These are phyloP conservation scores for Anneissia japonica DNA, from an alignment of 35 echinoderm and acorn worm genomes.

Conservation along the genomic window DNA sequence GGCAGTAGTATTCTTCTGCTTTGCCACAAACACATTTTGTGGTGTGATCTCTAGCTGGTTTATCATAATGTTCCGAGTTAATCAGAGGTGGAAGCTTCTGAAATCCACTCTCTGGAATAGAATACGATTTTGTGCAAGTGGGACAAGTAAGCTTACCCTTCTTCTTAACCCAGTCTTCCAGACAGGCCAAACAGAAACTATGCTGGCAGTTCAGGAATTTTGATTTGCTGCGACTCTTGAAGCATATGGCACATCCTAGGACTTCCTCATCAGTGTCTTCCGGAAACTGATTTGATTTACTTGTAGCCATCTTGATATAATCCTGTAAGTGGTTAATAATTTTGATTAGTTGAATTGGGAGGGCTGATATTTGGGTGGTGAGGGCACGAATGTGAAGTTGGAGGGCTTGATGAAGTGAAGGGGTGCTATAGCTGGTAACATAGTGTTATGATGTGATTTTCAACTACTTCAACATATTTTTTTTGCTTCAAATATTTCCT, in stretches of 20 bases:
- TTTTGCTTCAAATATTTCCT: no score
- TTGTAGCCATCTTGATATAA: no score
- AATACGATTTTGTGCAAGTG: neutral
- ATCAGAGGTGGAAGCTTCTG: neutral
- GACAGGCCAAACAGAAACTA: neutral
- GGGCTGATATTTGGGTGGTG: no score
- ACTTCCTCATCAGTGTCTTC: neutral
- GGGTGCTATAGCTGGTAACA: no score
- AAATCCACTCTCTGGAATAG: neutral
- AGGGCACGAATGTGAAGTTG: no score
- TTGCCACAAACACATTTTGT: neutral
- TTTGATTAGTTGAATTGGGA: no score
- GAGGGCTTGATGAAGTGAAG: no score
- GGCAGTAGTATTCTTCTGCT: neutral
- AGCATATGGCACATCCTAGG: neutral
- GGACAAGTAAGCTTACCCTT: neutral
- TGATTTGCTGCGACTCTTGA: neutral
- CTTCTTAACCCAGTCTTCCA: neutral
- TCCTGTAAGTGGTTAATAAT: no score
- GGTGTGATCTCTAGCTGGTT: neutral
- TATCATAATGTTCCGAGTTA: neutral
- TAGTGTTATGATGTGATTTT: no score
- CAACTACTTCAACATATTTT: no score
- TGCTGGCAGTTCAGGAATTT: neutral
- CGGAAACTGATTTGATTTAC: no score